phyloP scores from a whole-genome alignment of 2,113 vertebrate species.

The Lathamus discolor region DNA sequence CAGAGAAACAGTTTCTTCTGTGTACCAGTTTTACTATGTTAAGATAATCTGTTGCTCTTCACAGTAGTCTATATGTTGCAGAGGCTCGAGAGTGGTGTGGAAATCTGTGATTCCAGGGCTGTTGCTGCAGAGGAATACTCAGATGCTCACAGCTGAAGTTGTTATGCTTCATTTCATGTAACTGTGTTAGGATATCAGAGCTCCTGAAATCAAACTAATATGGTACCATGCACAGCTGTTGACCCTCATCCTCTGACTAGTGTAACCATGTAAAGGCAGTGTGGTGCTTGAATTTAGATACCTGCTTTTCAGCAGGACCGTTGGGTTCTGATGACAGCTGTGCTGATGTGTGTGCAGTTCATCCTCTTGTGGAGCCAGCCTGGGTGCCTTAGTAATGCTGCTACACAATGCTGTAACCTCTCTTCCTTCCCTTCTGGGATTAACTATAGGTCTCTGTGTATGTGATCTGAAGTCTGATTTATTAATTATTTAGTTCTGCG shows the following conservation, averaged over 20 bases:
- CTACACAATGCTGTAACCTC: not conserved
- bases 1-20: not conserved
- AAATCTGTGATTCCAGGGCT: not conserved
- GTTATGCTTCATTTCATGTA: not conserved
- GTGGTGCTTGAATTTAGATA: not conserved
- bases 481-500: not conserved
- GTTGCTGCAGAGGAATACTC: not conserved
- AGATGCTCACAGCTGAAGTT: not conserved
- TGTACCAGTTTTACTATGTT: not conserved
- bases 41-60: not conserved
- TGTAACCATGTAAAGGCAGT: rapidly evolving
- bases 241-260: rapidly evolving
- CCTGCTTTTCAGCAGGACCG: rapidly evolving
- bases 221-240: not conserved
- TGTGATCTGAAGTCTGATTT: not conserved
- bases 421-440: not conserved
- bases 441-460: not conserved
- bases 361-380: not conserved
- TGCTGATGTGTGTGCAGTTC: rapidly evolving
- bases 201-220: not conserved
- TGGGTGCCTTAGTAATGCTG: not conserved
- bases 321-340: not conserved
- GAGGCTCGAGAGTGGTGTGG: not conserved
- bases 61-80: not conserved
- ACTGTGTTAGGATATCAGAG: not conserved